Evolutionary conservation across 2,888 invertebrate genomes (phyloP).

Genomic region (Poecilobothrus nobilitatus): DNA sequence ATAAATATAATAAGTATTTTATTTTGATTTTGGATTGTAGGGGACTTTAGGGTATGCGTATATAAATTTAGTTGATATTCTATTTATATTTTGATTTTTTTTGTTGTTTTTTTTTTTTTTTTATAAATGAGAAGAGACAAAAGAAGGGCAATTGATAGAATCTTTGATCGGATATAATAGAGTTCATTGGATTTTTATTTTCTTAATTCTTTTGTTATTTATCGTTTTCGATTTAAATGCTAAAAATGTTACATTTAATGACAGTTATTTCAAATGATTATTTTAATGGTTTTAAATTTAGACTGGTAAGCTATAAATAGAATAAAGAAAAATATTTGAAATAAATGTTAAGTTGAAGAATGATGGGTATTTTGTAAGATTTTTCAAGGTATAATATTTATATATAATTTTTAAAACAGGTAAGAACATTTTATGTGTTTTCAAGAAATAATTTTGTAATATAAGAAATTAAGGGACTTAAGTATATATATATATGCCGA

Average conservation of each 20-base stretch:
- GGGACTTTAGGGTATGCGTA: background rate
- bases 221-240: conserved; percentile 3
- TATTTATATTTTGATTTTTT: too few species aligned
- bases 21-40: background rate
- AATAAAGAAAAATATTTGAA: too few species aligned
- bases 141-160: background rate
- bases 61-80: background rate
- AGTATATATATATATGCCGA: too few species aligned
- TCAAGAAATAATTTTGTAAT: too few species aligned
- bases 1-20: background rate
- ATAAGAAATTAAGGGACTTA: too few species aligned
- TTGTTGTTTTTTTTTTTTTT: background rate
- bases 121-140: background rate
- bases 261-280: conserved; percentile 1
- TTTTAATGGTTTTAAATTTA: background rate
- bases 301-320: too few species aligned
- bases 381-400: too few species aligned
- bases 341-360: too few species aligned
- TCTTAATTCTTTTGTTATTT: background rate
- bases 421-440: too few species aligned
- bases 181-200: conserved; percentile 2
- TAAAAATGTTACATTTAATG: conserved; percentile 1
- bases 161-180: conserved; percentile 1
- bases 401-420: too few species aligned
- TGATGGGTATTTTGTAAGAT: too few species aligned